phyloP scores from a whole-genome alignment of 2,888 invertebrate genomes.

The Parnassius apollo region DNA sequence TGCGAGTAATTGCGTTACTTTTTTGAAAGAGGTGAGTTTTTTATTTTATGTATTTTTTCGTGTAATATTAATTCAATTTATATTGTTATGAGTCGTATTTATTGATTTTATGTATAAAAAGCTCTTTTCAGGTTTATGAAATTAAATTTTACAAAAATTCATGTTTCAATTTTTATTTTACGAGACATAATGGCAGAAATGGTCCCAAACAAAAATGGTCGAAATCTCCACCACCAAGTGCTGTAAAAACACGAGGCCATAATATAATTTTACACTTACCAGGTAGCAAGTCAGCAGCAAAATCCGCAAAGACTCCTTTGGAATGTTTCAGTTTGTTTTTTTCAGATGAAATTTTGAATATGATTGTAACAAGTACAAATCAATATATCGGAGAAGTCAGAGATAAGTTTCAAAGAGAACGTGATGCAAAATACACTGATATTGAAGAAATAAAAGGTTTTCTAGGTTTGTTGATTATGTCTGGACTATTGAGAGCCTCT shows the following conservation, averaged over 20 bases:
- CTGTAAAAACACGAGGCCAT: too few species aligned
- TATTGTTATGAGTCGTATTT: not conserved
- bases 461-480: too few species aligned
- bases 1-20: constrained; percentile 29
- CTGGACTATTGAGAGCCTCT: constrained; percentile 27
- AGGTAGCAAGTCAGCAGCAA: constrained; percentile 16
- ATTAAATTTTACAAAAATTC: not conserved
- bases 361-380: too few species aligned
- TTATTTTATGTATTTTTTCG: constrained; percentile 23
- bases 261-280: constrained; percentile 18
- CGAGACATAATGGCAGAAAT: constrained; percentile 27
- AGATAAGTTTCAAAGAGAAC: too few species aligned
- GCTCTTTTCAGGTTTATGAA: not conserved
- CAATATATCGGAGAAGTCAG: too few species aligned
- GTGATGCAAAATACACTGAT: too few species aligned
- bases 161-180: constrained; percentile 18
- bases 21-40: constrained; percentile 27
- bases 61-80: not conserved
- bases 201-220: constrained; percentile 19
- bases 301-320: constrained; percentile 11
- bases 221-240: too few species aligned
- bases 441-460: too few species aligned
- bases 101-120: not conserved
- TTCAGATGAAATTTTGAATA: constrained; percentile 26
- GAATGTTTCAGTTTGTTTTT: constrained; percentile 23